Evolutionary conservation across 1,140 invertebrate genomes (phyloP), one percentile per base, ranked within the genome.

Genomic region (Achroia grisella): DNA sequence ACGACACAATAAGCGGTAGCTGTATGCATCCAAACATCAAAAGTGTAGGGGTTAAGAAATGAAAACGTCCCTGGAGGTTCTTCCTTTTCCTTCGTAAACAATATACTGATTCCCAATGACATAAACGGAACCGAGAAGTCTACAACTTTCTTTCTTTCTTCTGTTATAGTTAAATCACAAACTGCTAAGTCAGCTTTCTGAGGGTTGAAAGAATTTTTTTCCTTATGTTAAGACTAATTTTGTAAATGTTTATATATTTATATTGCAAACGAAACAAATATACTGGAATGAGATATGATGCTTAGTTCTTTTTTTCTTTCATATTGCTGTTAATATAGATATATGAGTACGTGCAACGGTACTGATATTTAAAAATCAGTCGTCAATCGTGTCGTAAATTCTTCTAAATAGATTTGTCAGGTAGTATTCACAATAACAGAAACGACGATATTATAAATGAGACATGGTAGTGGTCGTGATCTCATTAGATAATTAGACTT

Each of bases 111-210:
- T 43, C 93, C 92, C 81, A 83, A 44, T 9, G 93, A 93, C 95
- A 97, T 97, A 58, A 97, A 97, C 0, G 96, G 96, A 71, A 95
- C 93, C 0, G 94, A 95, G 57, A 97, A 98, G 70, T 97, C 95
- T 0, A 97, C 94, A 0, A 90, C 93, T 58, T 89, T 89, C 47
- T 94, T 91, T 13, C 96, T 86, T 32, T 93, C 90, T 58, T 93
- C 93, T 0, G 94, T 98, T 23, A 98, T 97, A 0, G 96, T 97
- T 34, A 98, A 73, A 76, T 97, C 96, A 48, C 93, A 96, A 28
- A 98, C 90, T 0, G 94, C 96, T 27, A 98, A 85, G 85, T 98
- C 96, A 8, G 95, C 95, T 88, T 93, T 92, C 92, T 96, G 60
- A 4, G 64, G 62, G 15, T 23, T 2, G 17, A 23, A 52, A 42